Percentiles rank a stretch among this genome's conserved stretches.
Conservation (phyloP, 2,113 vertebrate species). For the Narcine bancroftii region DNA sequence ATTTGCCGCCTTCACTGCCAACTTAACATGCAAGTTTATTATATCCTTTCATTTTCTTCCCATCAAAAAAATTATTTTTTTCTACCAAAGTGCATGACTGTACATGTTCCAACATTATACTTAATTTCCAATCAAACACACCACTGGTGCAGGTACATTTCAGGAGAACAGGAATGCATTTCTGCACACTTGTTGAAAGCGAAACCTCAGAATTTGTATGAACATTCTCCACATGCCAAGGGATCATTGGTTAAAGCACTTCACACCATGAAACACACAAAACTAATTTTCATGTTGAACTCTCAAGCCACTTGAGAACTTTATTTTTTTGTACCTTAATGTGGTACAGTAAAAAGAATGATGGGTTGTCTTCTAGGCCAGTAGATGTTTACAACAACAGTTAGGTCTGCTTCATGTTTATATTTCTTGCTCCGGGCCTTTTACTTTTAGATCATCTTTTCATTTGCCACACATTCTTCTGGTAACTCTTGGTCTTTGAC, state of each 20-base stretch:
- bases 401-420: slow-evolving; percentile 8
- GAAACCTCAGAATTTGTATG: not conserved
- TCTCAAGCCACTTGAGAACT: slow-evolving; percentile 23
- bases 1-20: too few species aligned
- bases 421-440: not conserved
- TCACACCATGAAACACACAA: too few species aligned
- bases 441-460: not conserved
- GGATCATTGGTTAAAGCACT: too few species aligned
- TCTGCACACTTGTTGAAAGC: not conserved
- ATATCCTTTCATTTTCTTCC: too few species aligned
- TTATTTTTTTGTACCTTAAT: slow-evolving; percentile 22
- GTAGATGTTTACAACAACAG: not conserved
- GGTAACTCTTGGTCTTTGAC: too few species aligned
- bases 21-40: too few species aligned
- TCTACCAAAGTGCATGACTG: too few species aligned
- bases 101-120: too few species aligned
- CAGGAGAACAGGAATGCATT: not conserved
- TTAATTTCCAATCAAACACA: too few species aligned
- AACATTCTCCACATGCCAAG: too few species aligned
- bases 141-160: not conserved
- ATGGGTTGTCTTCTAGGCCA: not conserved
- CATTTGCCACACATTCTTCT: not conserved
- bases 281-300: not conserved
- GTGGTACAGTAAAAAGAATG: slow-evolving; percentile 17
- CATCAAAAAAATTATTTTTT: too few species aligned